These are phyloP conservation scores for Maconellicoccus hirsutus DNA, from an alignment of 1,140 invertebrate species.

Conservation along the genomic window DNA sequence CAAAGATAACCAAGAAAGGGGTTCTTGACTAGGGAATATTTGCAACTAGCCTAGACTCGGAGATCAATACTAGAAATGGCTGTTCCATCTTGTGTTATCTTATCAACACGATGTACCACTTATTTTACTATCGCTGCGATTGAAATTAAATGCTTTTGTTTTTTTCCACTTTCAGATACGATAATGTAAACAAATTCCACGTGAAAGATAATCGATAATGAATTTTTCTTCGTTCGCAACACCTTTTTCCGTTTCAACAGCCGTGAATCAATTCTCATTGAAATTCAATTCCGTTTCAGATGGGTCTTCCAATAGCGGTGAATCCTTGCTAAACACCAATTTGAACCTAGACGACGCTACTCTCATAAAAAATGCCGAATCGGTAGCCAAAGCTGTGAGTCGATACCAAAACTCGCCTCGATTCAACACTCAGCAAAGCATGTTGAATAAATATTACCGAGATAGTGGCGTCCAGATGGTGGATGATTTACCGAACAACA, in stretches of 20 bases:
- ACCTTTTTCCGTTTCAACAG: not conserved
- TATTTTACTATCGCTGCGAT: too few species aligned
- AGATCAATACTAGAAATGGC: too few species aligned
- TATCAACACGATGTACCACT: too few species aligned
- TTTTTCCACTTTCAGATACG: not conserved
- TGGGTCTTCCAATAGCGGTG: not conserved
- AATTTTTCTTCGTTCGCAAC: constrained; percentile 10
- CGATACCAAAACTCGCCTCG: constrained; percentile 7
- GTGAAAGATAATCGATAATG: not conserved
- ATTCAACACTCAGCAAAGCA: constrained; percentile 18
- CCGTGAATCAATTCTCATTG: not conserved
- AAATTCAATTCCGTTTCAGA: not conserved
- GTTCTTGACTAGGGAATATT: too few species aligned
- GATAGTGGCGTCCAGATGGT: not conserved
- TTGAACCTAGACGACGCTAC: not conserved
- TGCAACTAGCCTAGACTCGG: too few species aligned
- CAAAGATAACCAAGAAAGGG: too few species aligned
- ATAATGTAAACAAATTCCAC: not conserved
- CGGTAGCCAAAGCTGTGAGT: not conserved
- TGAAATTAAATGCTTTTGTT: too few species aligned
- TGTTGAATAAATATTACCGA: constrained; percentile 13
- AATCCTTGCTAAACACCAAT: not conserved
- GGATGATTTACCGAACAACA: not conserved
- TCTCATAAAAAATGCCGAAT: not conserved
- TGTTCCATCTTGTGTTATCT: too few species aligned